Percentiles rank a stretch among this genome's conserved stretches.
phyloP scores from a whole-genome alignment of 1,140 invertebrate species.

The Nixonia krombeini region DNA sequence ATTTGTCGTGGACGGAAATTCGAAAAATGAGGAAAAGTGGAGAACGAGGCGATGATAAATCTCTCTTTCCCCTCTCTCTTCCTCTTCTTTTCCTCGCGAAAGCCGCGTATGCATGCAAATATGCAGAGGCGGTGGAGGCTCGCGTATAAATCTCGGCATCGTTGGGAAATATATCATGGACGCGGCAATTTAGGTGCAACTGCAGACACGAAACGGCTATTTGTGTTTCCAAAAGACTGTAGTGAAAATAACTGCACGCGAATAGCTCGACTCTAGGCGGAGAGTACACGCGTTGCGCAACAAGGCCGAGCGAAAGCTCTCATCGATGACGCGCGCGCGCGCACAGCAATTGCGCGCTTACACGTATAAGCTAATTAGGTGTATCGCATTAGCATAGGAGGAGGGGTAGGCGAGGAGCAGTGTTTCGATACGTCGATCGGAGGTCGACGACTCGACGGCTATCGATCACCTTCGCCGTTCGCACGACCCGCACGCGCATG shows the following conservation, averaged over 20 bases:
- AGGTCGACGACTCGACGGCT: slow-evolving; percentile 49
- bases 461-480: slow-evolving; percentile 40
- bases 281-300: slow-evolving; percentile 29
- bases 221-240: slow-evolving; percentile 34
- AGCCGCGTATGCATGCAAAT: slow-evolving; percentile 21
- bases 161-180: slow-evolving; percentile 31
- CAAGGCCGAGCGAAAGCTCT: slow-evolving; percentile 11
- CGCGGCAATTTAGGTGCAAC: slow-evolving; percentile 27
- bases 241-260: slow-evolving; percentile 40
- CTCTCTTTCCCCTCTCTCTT: background rate
- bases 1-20: no score
- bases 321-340: slow-evolving; percentile 36
- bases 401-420: slow-evolving; percentile 23
- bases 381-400: slow-evolving; percentile 55
- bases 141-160: slow-evolving; percentile 16
- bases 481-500: slow-evolving; percentile 23
- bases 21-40: no score
- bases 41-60: no score
- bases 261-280: slow-evolving; percentile 22
- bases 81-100: slow-evolving; percentile 17
- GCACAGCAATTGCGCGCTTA: slow-evolving; percentile 37
- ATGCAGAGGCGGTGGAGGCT: no score
- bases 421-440: slow-evolving; percentile 47
- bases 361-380: slow-evolving; percentile 58
- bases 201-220: slow-evolving; percentile 28